Base-by-base conservation (phyloP, 2,888 invertebrate genomes). In the Eutolmus rufibarbis region DNA sequence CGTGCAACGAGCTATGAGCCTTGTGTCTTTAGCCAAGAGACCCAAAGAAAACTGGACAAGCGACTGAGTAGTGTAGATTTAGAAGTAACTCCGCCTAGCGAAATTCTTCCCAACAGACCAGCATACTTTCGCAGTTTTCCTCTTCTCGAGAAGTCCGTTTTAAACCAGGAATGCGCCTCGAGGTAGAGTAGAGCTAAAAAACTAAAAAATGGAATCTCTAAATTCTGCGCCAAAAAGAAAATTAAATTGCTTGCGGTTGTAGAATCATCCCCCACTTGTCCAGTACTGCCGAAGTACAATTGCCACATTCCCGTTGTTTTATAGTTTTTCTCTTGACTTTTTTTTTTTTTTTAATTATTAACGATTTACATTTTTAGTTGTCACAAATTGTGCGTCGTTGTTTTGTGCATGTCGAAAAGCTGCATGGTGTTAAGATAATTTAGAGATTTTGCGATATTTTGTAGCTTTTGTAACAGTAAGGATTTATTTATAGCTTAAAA, bases 81-180 rank as follows among this genome's bases (percentile, higher is more conserved):
- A 90, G 96, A 97, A 91, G 97, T 97, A 89, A 95, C 96, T 51
- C 95, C 95, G 87, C 97, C 98, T 12, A 95, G 94, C 89, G 96
- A 97, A 93, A 95, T 98, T 81, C 94, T 97, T 91, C 95, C 96
- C 88, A 95, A 95, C 92, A 94, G 95, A 90, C 95, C 95, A 89
- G 95, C 95, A 37, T 95, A 95, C 93, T 95, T 95, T 94, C 94
- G 96, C 92, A 96, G 95, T 91, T 97, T 99, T 93, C 98, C 98
- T 82, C 92, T 96, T 74, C 94, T 99, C 89, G 97, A 98, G 92
- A 95, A 94, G 89, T 94, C 95, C 51, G 94, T 95, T 87, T 94
- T 97, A 88, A 96, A 96, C 91, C 96, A 96, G 92, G 96, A 96
- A 90, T 96, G 96, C 66, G 94, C 95, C 87, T 94, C 94, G 91